Evolutionary conservation across 2,113 vertebrate genomes (phyloP).

Genomic region (Triplophysa tibetana): DNA sequence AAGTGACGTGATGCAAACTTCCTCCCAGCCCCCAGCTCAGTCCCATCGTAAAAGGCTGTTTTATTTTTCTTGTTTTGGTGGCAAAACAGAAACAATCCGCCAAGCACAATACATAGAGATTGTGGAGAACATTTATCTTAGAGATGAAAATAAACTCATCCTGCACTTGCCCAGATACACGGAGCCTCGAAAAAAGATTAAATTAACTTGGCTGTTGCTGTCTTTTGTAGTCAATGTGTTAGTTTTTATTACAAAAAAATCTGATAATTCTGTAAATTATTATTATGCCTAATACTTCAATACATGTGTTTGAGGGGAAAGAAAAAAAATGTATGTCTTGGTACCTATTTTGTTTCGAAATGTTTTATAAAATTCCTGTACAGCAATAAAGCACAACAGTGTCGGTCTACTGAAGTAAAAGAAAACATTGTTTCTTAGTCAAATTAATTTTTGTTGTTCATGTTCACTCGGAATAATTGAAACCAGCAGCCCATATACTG

Average conservation of each 20-base stretch:
- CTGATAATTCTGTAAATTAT: slow-evolving; percentile 68
- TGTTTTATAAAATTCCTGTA: slow-evolving; percentile 78
- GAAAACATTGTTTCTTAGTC: neutral
- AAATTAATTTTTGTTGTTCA: neutral
- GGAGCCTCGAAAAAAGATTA: slow-evolving; percentile 55
- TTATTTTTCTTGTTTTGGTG: neutral
- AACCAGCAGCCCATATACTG: no score
- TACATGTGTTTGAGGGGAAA: slow-evolving; percentile 70
- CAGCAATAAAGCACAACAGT: slow-evolving; percentile 81
- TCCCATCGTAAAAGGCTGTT: neutral
- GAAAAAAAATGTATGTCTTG: slow-evolving; percentile 67
- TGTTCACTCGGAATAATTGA: no score
- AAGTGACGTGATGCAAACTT: slow-evolving; percentile 27
- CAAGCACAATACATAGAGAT: neutral
- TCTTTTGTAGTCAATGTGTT: slow-evolving; percentile 62
- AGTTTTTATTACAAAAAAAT: slow-evolving; percentile 36
- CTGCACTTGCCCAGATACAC: slow-evolving; percentile 53
- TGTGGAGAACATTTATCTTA: neutral
- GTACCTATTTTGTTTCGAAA: slow-evolving; percentile 74
- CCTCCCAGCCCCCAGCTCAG: slow-evolving; percentile 17
- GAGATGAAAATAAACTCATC: slow-evolving; percentile 24
- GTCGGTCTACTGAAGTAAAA: slow-evolving; percentile 51
- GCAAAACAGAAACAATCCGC: neutral
- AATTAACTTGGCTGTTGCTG: slow-evolving; percentile 57
- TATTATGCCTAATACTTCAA: slow-evolving; percentile 62